Evolutionary conservation across 2,797 vertebrate species (phyloP).

Genomic region (Threskiornis aethiopicus): DNA sequence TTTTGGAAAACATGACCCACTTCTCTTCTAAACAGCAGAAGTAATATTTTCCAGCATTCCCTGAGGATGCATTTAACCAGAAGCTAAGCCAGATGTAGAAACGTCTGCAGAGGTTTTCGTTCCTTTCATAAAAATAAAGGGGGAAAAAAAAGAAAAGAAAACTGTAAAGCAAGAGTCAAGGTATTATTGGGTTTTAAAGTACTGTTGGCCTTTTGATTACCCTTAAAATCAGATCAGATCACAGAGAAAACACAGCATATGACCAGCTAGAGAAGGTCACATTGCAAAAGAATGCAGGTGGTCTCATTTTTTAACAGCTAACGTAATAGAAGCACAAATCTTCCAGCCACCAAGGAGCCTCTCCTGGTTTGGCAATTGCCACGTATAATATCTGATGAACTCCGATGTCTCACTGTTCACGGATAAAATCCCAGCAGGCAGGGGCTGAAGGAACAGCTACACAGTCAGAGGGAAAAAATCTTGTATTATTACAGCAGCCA

Average conservation of each 20-base stretch:
- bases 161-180: background rate
- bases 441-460: conserved; percentile 18
- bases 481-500: background rate
- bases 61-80: background rate
- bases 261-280: conserved; percentile 45
- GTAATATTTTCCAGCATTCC: conserved; percentile 29
- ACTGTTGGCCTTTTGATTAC: conserved; percentile 41
- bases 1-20: background rate
- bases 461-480: conserved; percentile 2
- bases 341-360: conserved; percentile 26
- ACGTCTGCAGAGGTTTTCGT: background rate
- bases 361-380: conserved; percentile 49
- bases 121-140: background rate
- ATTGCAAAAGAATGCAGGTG: conserved; percentile 28
- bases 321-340: conserved; percentile 47
- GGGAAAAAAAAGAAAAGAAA: background rate
- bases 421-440: conserved; percentile 37
- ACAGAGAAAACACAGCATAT: conserved; percentile 21
- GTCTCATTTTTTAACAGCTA: conserved; percentile 41
- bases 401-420: background rate
- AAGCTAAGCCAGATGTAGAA: conserved; percentile 10
- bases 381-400: conserved; percentile 11
- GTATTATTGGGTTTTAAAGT: conserved; percentile 42
- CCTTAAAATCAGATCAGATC: conserved; percentile 44
- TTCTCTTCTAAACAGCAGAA: conserved; percentile 20